A percentile compares a stretch with the other conserved stretches of the same genome.
Evolutionary conservation across 2,113 vertebrate genomes (phyloP).

Genomic region (Sprattus sprattus): DNA sequence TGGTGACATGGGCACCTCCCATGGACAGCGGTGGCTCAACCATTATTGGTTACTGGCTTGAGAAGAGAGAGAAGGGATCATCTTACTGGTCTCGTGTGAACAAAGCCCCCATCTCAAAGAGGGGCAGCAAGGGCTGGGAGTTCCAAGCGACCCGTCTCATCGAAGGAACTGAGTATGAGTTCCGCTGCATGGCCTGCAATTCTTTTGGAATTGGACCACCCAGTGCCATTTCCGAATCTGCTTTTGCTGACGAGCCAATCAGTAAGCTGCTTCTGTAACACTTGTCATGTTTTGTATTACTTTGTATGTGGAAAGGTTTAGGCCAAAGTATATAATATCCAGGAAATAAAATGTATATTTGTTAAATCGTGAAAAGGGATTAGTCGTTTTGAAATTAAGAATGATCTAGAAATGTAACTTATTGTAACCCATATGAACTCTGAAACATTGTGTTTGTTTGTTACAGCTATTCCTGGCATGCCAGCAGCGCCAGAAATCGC

Average conservation of each 20-base stretch:
- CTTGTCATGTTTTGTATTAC: background rate
- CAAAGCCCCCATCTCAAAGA: constrained; percentile 85
- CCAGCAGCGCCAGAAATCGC: constrained; percentile 86
- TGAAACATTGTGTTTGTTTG: constrained; percentile 23
- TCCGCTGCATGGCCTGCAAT: constrained; percentile 91
- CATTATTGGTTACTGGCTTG: constrained; percentile 94
- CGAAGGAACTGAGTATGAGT: constrained; percentile 92
- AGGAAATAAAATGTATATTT: background rate
- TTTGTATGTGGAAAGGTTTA: constrained; percentile 25
- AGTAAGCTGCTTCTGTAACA: constrained; percentile 75
- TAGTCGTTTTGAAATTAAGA: background rate
- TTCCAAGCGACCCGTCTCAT: constrained; percentile 83
- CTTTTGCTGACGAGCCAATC: constrained; percentile 85
- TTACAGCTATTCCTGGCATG: constrained; percentile 85
- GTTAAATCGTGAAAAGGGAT: background rate
- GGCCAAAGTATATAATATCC: background rate
- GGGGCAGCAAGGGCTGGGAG: constrained; percentile 84
- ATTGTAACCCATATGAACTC: background rate
- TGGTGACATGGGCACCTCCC: constrained; percentile 92
- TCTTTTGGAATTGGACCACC: constrained; percentile 90
- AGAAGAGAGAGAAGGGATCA: constrained; percentile 89
- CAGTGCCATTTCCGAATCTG: constrained; percentile 89
- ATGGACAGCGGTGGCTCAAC: constrained; percentile 84
- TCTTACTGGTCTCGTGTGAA: constrained; percentile 91
- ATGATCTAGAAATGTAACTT: background rate